Percentiles rank a stretch among this genome's conserved stretches.
Conservation (phyloP, 1,140 invertebrate genomes). For the Brachionus sp. region DNA sequence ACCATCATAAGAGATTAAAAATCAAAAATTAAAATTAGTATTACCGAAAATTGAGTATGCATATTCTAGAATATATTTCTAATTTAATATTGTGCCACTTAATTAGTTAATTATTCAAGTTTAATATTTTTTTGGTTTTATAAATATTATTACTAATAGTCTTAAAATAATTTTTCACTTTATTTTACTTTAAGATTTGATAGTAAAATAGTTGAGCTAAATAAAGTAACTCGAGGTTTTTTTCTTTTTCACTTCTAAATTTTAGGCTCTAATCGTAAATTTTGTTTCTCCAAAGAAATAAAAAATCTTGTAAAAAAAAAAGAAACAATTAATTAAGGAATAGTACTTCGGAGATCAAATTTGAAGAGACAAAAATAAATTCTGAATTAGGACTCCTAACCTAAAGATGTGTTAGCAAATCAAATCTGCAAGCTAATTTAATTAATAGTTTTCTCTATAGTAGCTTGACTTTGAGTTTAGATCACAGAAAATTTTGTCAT, state of each 20-base stretch:
- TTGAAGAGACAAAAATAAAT: not conserved
- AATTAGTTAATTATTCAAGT: slow-evolving; percentile 1
- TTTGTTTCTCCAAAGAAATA: not conserved
- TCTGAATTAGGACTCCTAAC: not conserved
- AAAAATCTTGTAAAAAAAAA: not conserved
- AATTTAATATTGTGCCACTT: not conserved
- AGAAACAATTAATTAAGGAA: not conserved
- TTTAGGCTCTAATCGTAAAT: not conserved
- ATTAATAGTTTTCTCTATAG: not conserved
- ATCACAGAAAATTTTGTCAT: not conserved
- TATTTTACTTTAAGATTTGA: not conserved
- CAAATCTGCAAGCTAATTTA: no score
- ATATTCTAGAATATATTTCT: no score
- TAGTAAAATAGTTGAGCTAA: not conserved
- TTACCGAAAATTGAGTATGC: no score
- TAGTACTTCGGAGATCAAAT: not conserved
- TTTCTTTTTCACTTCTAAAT: not conserved
- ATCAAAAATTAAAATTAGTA: no score
- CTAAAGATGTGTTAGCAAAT: not conserved
- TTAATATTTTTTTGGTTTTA: not conserved
- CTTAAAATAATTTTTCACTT: not conserved
- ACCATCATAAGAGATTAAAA: no score
- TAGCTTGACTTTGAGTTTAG: not conserved
- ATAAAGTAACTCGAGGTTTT: not conserved
- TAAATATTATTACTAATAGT: not conserved